Conservation (phyloP, 2,888 invertebrate species). For the Galeopsomyia nigrocyanea region DNA sequence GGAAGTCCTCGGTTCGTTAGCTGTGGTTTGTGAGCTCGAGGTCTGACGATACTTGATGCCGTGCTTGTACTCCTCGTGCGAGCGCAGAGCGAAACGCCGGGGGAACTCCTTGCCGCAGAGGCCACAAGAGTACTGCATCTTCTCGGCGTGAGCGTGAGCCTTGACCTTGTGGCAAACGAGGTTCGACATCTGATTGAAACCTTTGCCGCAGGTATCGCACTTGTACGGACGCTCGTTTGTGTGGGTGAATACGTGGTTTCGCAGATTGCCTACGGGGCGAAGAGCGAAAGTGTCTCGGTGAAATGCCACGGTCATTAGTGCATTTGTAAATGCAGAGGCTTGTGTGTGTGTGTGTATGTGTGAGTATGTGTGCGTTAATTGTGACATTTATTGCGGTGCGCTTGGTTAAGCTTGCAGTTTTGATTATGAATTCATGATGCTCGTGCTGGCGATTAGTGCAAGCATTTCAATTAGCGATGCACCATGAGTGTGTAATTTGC, state of each 20-base stretch:
- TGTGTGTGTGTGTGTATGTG: too few species aligned
- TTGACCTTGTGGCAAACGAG: slow-evolving; percentile 83
- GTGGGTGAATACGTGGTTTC: slow-evolving; percentile 84
- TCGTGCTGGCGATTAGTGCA: too few species aligned
- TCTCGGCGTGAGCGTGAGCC: slow-evolving; percentile 73
- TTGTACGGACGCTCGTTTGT: slow-evolving; percentile 85
- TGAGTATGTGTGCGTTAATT: too few species aligned
- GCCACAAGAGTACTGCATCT: slow-evolving; percentile 71
- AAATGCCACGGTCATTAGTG: slow-evolving; percentile 6
- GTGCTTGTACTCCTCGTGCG: slow-evolving; percentile 74
- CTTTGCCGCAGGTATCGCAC: slow-evolving; percentile 80
- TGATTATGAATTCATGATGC: too few species aligned
- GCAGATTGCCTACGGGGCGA: slow-evolving; percentile 74
- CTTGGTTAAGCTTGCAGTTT: too few species aligned
- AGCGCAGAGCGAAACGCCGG: slow-evolving; percentile 71
- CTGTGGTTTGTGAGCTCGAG: slow-evolving; percentile 46
- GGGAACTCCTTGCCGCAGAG: slow-evolving; percentile 72
- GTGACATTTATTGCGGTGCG: too few species aligned
- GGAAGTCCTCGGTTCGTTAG: slow-evolving; percentile 49
- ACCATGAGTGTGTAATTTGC: too few species aligned
- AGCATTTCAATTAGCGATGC: too few species aligned
- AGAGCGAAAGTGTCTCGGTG: neutral
- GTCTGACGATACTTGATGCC: slow-evolving; percentile 68
- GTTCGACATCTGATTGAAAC: slow-evolving; percentile 87
- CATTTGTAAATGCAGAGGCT: slow-evolving; percentile 5